These are phyloP conservation scores for Glandiceps talaboti DNA, from an alignment of 53 echinoderm and acorn worm species.

Conservation along the genomic window DNA sequence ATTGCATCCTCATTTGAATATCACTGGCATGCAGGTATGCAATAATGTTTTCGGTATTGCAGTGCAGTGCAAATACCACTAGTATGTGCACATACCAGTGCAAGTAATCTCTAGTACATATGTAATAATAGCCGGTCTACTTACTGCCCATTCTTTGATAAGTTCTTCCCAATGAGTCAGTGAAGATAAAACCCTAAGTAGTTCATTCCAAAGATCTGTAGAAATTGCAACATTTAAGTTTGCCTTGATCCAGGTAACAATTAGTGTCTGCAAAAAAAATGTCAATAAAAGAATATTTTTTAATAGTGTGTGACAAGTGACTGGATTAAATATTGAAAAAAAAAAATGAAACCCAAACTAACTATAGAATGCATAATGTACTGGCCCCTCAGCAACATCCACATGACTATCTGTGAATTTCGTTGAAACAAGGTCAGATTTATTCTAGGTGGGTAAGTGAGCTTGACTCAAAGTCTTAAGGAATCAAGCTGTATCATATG, in stretches of 20 bases:
- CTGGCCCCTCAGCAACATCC: constrained; percentile 16
- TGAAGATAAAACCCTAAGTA: constrained; percentile 75
- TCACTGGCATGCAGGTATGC: too few relatives aligned
- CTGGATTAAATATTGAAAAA: not conserved
- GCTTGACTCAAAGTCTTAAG: constrained; percentile 13
- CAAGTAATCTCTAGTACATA: too few relatives aligned
- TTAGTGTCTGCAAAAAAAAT: constrained; percentile 49
- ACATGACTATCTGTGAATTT: constrained; percentile 13
- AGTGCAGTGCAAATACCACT: too few relatives aligned
- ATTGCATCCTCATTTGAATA: too few relatives aligned
- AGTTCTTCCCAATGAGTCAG: constrained; percentile 90
- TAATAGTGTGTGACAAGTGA: not conserved
- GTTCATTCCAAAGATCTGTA: constrained; percentile 73
- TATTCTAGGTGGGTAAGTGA: constrained; percentile 37
- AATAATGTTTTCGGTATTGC: too few relatives aligned
- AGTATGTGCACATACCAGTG: too few relatives aligned
- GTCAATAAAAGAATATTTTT: too few relatives aligned
- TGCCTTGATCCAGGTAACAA: constrained; percentile 97
- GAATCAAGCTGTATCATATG: constrained; percentile 20
- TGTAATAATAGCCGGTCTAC: too few relatives aligned
- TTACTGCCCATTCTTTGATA: constrained; percentile 91
- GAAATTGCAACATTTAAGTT: constrained; percentile 80
- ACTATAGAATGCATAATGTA: constrained; percentile 12
- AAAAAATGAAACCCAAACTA: not conserved
- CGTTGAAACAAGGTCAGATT: constrained; percentile 12